Conservation (phyloP, 2,888 invertebrate species). For the Trissolcus japonicus region DNA sequence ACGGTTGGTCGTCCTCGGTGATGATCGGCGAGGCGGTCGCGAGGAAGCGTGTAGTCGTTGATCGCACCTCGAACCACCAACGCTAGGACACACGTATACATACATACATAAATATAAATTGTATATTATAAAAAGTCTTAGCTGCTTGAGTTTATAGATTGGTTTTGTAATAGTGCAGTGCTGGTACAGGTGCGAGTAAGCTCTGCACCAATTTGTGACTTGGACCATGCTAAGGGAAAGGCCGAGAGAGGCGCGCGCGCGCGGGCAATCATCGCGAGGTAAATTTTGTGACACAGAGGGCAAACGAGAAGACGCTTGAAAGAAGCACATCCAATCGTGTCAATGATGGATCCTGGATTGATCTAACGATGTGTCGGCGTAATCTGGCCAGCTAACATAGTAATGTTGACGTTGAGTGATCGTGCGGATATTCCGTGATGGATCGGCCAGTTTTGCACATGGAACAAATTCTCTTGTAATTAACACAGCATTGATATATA, state of each 20-base stretch:
- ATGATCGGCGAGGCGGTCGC: conserved; percentile 66
- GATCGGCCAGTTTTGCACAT: conserved; percentile 8
- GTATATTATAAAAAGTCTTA: not conserved
- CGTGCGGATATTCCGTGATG: conserved; percentile 27
- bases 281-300: conserved; percentile 4
- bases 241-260: conserved; percentile 28
- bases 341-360: conserved; percentile 11
- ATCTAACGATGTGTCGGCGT: conserved; percentile 19
- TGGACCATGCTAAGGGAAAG: conserved; percentile 35
- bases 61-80: conserved; percentile 50
- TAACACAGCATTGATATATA: not conserved
- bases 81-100: conserved; percentile 13
- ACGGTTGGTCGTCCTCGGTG: conserved; percentile 69
- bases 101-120: conserved; percentile 20
- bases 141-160: conserved; percentile 4
- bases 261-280: conserved; percentile 16
- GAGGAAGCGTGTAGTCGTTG: conserved; percentile 56
- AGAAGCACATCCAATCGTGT: not conserved
- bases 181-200: conserved; percentile 29
- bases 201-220: conserved; percentile 16
- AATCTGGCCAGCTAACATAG: conserved; percentile 18
- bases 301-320: not conserved
- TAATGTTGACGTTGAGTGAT: conserved; percentile 37
- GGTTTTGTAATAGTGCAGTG: conserved; percentile 18
- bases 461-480: conserved; percentile 29